phyloP scores from a whole-genome alignment of 92 coral and sea anemone species.

The Palythoa grandiflora region DNA sequence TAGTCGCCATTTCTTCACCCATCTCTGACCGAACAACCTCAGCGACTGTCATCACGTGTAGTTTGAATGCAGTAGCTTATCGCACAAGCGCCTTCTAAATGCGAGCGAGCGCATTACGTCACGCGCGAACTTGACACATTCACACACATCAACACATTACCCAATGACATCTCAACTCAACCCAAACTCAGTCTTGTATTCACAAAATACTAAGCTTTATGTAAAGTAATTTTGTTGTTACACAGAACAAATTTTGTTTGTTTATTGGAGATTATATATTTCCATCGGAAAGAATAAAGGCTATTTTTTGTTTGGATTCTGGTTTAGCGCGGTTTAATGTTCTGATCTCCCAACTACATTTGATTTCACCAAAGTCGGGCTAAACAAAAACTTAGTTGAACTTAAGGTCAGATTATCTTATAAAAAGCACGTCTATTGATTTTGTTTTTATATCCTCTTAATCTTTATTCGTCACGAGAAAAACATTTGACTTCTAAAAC shows the following conservation, averaged over 20 bases:
- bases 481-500: slow-evolving; percentile 22
- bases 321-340: background rate
- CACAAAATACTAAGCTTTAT: slow-evolving; percentile 58
- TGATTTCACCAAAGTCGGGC: background rate
- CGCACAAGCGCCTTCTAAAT: slow-evolving; percentile 88
- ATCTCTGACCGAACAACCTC: slow-evolving; percentile 77
- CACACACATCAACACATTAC: slow-evolving; percentile 68
- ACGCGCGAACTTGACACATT: slow-evolving; percentile 86
- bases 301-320: slow-evolving; percentile 20
- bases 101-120: slow-evolving; percentile 66
- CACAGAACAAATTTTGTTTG: slow-evolving; percentile 68
- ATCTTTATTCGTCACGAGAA: slow-evolving; percentile 30
- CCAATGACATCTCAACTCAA: slow-evolving; percentile 62
- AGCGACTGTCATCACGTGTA: slow-evolving; percentile 81
- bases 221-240: slow-evolving; percentile 87
- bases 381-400: background rate
- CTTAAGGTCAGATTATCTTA: background rate
- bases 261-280: slow-evolving; percentile 49
- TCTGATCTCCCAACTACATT: background rate
- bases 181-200: slow-evolving; percentile 49
- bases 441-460: slow-evolving; percentile 16
- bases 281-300: background rate
- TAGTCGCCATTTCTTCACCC: slow-evolving; percentile 89
- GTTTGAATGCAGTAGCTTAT: slow-evolving; percentile 41
- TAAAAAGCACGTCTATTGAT: background rate